phyloP scores from a whole-genome alignment of 2,113 vertebrate species.

The Aegypius monachus region DNA sequence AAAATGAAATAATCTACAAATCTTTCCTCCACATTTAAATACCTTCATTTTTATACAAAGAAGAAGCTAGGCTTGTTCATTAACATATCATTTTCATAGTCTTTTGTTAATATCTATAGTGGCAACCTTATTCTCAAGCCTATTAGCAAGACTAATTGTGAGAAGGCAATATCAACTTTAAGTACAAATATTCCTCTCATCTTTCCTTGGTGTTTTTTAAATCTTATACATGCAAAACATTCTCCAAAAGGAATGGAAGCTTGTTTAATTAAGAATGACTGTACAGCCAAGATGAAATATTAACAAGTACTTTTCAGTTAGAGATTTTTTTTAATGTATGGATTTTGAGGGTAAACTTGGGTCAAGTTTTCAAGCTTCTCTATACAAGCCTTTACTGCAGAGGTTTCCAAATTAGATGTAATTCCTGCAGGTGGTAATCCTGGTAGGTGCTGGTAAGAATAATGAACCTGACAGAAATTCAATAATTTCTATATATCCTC shows the following conservation, averaged over 20 bases:
- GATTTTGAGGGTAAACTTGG: neutral
- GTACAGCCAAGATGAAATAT: neutral
- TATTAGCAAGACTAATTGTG: neutral
- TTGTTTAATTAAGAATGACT: neutral
- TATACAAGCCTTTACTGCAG: neutral
- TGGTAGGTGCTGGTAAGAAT: neutral
- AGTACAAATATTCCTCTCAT: neutral
- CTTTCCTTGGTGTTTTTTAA: neutral
- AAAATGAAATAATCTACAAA: neutral
- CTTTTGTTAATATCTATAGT: neutral
- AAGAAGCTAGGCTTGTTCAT: neutral
- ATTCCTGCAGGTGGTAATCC: neutral
- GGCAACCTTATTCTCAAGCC: neutral
- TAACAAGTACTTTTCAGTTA: neutral
- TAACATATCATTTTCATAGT: neutral
- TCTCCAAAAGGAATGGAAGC: neutral
- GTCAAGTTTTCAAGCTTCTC: neutral
- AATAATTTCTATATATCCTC: neutral
- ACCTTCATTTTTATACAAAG: neutral
- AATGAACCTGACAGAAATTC: neutral
- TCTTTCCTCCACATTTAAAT: neutral
- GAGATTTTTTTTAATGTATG: neutral
- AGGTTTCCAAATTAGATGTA: neutral
- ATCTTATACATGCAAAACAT: neutral
- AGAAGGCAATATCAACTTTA: neutral